Evolutionary conservation across 2,888 invertebrate genomes (phyloP).

Genomic region (Chesias legatella): DNA sequence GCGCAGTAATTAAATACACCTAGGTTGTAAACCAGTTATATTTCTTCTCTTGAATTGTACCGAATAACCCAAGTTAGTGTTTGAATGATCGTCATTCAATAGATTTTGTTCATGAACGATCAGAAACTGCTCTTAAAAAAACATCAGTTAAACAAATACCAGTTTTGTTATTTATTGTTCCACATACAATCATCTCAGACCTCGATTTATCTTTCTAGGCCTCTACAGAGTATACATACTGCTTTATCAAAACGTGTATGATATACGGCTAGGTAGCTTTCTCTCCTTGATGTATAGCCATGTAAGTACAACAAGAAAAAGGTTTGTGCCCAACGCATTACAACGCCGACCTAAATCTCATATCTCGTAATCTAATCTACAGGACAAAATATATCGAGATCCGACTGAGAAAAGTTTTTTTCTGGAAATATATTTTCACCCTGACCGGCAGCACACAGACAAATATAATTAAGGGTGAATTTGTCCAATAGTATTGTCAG

Average conservation of each 20-base stretch:
- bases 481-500: constrained; percentile 38
- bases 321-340: constrained; percentile 22
- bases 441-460: constrained; percentile 35
- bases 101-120: too few species aligned
- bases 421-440: constrained; percentile 41
- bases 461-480: constrained; percentile 50
- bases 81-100: too few species aligned
- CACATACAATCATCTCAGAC: constrained; percentile 5
- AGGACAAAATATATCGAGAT: constrained; percentile 38
- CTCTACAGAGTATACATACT: constrained; percentile 6
- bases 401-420: constrained; percentile 33
- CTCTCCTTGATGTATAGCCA: constrained; percentile 9
- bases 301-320: constrained; percentile 20
- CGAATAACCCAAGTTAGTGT: too few species aligned
- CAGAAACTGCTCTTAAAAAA: neutral
- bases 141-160: constrained; percentile 1
- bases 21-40: too few species aligned
- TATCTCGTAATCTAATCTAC: constrained; percentile 36
- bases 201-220: constrained; percentile 10
- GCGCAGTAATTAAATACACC: too few species aligned
- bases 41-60: too few species aligned
- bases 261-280: too few species aligned
- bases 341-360: constrained; percentile 31
- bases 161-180: constrained; percentile 7
- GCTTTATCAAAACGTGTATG: constrained; percentile 2